phyloP scores from a whole-genome alignment of 2,888 invertebrate genomes.

The Phengaris arion region DNA sequence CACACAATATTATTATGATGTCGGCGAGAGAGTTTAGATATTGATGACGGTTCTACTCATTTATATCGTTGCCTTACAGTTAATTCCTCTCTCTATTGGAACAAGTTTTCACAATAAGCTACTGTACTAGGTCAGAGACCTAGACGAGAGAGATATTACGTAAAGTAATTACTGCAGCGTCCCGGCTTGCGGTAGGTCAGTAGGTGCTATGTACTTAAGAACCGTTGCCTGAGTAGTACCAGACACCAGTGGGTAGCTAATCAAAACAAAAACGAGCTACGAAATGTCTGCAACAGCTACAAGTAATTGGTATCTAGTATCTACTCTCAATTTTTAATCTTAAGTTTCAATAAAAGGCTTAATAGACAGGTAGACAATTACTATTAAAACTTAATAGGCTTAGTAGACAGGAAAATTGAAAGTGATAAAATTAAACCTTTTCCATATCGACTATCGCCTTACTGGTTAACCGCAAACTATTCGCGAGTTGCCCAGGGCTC shows the following conservation, averaged over 20 bases:
- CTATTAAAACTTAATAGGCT: no score
- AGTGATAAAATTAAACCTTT: neutral
- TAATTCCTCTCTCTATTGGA: neutral
- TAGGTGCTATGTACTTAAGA: no score
- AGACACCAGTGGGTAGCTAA: no score
- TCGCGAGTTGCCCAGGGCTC: neutral
- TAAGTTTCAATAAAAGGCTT: neutral
- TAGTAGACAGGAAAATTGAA: slow-evolving; percentile 2
- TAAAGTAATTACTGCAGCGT: neutral
- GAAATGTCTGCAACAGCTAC: no score
- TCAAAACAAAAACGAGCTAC: no score
- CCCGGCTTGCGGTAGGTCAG: neutral
- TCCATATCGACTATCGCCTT: no score
- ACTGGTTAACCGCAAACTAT: neutral
- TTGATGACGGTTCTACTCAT: neutral
- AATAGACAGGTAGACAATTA: neutral
- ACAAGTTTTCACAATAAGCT: neutral
- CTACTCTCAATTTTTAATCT: no score
- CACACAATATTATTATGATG: no score
- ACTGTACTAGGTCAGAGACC: neutral
- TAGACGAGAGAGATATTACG: no score
- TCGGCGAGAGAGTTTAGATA: neutral
- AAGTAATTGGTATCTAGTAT: no score
- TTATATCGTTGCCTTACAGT: neutral
- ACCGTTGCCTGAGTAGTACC: no score